phyloP scores from a whole-genome alignment of 2,797 vertebrate species.

The Macrochelys suwanniensis region DNA sequence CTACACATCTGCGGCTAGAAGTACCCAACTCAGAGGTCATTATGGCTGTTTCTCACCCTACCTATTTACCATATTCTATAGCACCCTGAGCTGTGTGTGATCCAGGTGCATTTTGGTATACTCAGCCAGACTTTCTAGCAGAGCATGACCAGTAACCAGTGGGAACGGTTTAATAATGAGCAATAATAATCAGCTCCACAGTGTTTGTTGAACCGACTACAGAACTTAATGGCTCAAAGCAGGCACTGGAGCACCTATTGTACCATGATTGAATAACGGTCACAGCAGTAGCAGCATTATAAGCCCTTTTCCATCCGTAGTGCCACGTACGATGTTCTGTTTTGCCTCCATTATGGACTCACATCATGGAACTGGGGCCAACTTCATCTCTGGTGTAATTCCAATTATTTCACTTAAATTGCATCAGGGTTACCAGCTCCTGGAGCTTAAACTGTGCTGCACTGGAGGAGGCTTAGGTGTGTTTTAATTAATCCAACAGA shows the following conservation, averaged over 20 bases:
- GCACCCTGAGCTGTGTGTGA: not conserved
- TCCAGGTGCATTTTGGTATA: not conserved
- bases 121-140: not conserved
- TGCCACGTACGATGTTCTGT: fast-evolving
- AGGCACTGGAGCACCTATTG: not conserved
- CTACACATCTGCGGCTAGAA: not conserved
- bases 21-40: too few species aligned
- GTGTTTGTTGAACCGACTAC: not conserved
- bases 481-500: not conserved
- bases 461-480: not conserved
- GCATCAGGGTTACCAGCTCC: not conserved
- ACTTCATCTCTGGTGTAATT: not conserved
- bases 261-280: not conserved
- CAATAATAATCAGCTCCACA: not conserved
- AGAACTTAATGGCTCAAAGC: not conserved
- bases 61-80: not conserved
- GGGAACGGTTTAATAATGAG: not conserved
- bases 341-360: fast-evolving
- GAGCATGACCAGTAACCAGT: not conserved
- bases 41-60: not conserved
- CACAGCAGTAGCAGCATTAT: not conserved
- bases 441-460: not conserved
- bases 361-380: not conserved
- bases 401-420: not conserved
- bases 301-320: not conserved